Evolutionary conservation across 2,888 invertebrate species (phyloP).

Genomic region (Didymodactylos carnosus): DNA sequence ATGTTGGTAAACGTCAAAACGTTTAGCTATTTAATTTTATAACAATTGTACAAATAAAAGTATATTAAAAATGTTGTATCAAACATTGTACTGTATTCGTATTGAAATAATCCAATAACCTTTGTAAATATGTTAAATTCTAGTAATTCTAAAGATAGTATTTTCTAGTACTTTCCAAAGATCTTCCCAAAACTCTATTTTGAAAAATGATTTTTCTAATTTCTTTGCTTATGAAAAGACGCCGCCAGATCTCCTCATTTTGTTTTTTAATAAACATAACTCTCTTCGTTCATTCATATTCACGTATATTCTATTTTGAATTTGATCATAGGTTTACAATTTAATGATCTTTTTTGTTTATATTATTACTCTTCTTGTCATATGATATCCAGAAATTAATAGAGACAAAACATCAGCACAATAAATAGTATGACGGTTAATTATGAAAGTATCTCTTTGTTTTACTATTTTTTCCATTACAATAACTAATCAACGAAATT

Average conservation of each 20-base stretch:
- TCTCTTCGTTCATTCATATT: too few species aligned
- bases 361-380: not conserved
- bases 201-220: not conserved
- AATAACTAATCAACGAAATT: not conserved
- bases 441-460: not conserved
- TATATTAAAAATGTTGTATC: too few species aligned
- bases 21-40: too few species aligned
- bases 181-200: not conserved
- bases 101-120: too few species aligned
- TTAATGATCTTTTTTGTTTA: not conserved
- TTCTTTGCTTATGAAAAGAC: not conserved
- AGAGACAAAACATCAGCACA: not conserved
- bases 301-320: too few species aligned
- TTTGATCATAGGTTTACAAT: not conserved
- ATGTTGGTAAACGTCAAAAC: too few species aligned
- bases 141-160: too few species aligned
- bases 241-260: too few species aligned
- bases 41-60: too few species aligned
- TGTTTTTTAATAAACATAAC: too few species aligned
- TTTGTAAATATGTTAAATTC: too few species aligned
- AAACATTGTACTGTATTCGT: too few species aligned
- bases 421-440: not conserved
- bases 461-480: not conserved
- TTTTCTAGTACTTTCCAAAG: not conserved
- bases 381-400: not conserved